Evolutionary conservation across 2,797 vertebrate species (phyloP).

Genomic region (Silurus aristotelis): DNA sequence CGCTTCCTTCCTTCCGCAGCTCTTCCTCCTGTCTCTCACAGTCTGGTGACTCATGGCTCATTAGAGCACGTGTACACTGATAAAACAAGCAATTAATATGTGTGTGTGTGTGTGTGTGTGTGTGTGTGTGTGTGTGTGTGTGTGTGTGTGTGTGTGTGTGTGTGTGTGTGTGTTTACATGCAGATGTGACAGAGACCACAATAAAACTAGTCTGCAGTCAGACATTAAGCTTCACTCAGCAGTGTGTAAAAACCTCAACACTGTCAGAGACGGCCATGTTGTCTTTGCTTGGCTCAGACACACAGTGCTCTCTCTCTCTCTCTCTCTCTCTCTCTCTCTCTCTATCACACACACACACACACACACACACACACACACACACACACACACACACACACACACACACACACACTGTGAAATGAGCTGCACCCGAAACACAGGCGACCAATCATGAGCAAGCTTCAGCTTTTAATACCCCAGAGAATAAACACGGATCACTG

Average conservation of each 20-base stretch:
- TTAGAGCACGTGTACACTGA: background rate
- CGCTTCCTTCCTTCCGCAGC: background rate
- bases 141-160: conserved; percentile 23
- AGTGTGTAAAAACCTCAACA: background rate
- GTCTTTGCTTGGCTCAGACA: background rate
- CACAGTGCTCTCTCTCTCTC: conserved; percentile 30
- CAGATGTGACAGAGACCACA: background rate
- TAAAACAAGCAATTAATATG: background rate
- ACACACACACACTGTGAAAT: background rate
- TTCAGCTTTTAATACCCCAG: background rate
- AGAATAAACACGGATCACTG: conserved; percentile 15
- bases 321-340: background rate
- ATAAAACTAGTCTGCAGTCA: background rate
- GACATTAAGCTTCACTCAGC: background rate
- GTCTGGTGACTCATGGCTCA: background rate
- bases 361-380: conserved; percentile 19
- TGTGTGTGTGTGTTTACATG: background rate
- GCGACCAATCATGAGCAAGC: background rate
- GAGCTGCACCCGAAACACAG: conserved; percentile 12
- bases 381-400: conserved; percentile 19
- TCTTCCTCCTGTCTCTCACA: background rate
- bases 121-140: conserved; percentile 2
- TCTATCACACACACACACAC: conserved; percentile 31
- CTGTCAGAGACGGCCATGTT: conserved; percentile 15
- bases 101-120: background rate